phyloP scores from a whole-genome alignment of 2,113 vertebrate genomes.

The Labeo catla region DNA sequence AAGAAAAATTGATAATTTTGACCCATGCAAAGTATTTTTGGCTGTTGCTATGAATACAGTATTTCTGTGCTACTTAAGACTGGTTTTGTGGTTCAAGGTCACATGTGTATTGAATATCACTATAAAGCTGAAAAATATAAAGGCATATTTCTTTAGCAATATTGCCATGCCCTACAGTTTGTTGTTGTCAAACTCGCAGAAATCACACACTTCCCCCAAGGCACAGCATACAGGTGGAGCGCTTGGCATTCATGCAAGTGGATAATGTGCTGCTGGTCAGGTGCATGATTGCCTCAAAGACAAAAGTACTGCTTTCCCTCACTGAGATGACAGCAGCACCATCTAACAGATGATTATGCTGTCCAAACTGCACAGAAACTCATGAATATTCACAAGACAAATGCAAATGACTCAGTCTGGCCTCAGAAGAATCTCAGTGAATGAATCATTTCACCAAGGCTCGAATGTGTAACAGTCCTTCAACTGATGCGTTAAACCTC shows the following conservation, averaged over 20 bases:
- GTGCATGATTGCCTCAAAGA: conserved; percentile 57
- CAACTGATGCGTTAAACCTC: not conserved
- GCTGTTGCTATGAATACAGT: no score
- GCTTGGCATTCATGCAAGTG: not conserved
- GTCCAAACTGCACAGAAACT: conserved; percentile 58
- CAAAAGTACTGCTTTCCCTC: conserved; percentile 57
- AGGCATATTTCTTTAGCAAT: not conserved
- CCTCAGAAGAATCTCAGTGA: not conserved
- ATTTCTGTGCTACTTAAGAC: no score
- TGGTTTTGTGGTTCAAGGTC: no score
- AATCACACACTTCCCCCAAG: not conserved
- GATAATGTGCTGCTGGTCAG: conserved; percentile 61
- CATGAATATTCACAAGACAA: conserved; percentile 65
- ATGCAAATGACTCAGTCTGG: conserved; percentile 56
- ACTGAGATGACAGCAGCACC: conserved; percentile 58
- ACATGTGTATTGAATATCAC: not conserved
- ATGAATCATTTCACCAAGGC: not conserved
- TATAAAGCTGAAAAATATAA: not conserved
- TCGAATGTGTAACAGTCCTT: not conserved
- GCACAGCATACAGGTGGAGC: not conserved
- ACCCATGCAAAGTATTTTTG: no score
- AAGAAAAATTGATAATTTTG: no score
- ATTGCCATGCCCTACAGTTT: not conserved
- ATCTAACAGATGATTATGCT: conserved; percentile 66
- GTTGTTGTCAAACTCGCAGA: not conserved